Evolutionary conservation across 2,113 vertebrate genomes (phyloP), one percentile per base, ranked within the genome.

Genomic region (Ancistrus triradiatus): DNA sequence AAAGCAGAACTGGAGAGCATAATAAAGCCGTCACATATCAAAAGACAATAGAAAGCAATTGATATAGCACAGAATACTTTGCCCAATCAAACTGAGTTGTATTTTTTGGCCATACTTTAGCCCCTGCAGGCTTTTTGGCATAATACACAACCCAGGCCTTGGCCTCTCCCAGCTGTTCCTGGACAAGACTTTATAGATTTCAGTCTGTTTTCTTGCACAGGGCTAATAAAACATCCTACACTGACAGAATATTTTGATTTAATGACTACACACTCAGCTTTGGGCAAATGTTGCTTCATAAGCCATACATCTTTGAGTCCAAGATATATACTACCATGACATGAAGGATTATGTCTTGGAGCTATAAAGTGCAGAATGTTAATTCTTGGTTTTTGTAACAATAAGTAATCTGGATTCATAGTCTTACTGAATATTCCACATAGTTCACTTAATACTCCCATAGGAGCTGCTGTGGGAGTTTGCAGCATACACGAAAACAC

Each of bases 111-210:
- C 2, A 35, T 37, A 24, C 37, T 43, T 61, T 44, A 62, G 28
- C 40, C 58, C 51, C 46, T 57, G 22, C 44, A 62, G 69, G 10
- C 19, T 43, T 67, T 15, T 57, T 60, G 57, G 63, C 58, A 57
- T 66, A 57, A 65, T 43, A 49, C 17, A 44, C 37, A 72, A 52
- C 51, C 33, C 51, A 25, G 33, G 43, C 57, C 49, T 49, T 7
- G 15, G 57, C 53, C 58, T 56, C 60, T 63, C 68, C n/a, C 70
- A 67, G 63, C 70, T 72, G 63, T 62, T 68, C 22, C 59, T 68
- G 38, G 63, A 58, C 64, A 68, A 68, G 58, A 19, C 21, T 67
- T 57, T 58, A 27, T 62, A 44, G 15, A 67, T 56, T 56, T 31
- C 56, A 22, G 15, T 71, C 49, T 27, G 40, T 33, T 60, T 62